Evolutionary conservation across 2,888 invertebrate genomes (phyloP).

Genomic region (Anarsia innoxiella): DNA sequence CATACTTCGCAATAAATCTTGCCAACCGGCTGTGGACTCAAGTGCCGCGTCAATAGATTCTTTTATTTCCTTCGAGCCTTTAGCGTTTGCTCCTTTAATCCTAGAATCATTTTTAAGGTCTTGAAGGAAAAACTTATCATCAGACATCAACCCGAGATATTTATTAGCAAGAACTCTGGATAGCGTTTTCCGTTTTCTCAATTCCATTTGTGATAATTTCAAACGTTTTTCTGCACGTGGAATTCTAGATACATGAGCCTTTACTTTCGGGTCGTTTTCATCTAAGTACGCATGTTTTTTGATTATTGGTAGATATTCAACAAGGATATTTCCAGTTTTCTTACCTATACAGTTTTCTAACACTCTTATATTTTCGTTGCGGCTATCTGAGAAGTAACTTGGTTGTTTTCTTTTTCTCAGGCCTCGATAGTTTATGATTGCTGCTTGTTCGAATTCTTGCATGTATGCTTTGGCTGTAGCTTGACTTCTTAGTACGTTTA

Average conservation of each 20-base stretch:
- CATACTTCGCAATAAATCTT: slow-evolving; percentile 58
- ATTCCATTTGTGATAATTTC: slow-evolving; percentile 59
- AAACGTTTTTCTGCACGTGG: slow-evolving; percentile 40
- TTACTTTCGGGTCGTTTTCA: slow-evolving; percentile 34
- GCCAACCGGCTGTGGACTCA: slow-evolving; percentile 49
- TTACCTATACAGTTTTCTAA: slow-evolving; percentile 62
- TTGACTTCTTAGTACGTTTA: slow-evolving; percentile 62
- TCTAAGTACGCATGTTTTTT: slow-evolving; percentile 38
- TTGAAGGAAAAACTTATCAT: slow-evolving; percentile 61
- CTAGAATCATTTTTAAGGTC: slow-evolving; percentile 40
- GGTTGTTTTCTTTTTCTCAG: slow-evolving; percentile 47
- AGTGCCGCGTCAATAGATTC: slow-evolving; percentile 44
- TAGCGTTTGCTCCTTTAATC: slow-evolving; percentile 48
- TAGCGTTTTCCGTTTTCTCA: slow-evolving; percentile 46
- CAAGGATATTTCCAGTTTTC: slow-evolving; percentile 59
- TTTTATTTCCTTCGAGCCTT: slow-evolving; percentile 42
- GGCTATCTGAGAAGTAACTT: slow-evolving; percentile 61
- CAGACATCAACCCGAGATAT: slow-evolving; percentile 65
- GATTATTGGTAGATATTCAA: slow-evolving; percentile 56
- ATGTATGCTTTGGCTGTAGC: slow-evolving; percentile 63
- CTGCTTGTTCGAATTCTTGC: slow-evolving; percentile 62
- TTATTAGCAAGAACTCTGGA: slow-evolving; percentile 62
- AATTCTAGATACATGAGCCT: slow-evolving; percentile 48
- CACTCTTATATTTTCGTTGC: slow-evolving; percentile 60
- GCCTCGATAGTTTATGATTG: slow-evolving; percentile 60